Conservation (phyloP, 2,797 vertebrate species). For the Orientallactaga sibirica region DNA sequence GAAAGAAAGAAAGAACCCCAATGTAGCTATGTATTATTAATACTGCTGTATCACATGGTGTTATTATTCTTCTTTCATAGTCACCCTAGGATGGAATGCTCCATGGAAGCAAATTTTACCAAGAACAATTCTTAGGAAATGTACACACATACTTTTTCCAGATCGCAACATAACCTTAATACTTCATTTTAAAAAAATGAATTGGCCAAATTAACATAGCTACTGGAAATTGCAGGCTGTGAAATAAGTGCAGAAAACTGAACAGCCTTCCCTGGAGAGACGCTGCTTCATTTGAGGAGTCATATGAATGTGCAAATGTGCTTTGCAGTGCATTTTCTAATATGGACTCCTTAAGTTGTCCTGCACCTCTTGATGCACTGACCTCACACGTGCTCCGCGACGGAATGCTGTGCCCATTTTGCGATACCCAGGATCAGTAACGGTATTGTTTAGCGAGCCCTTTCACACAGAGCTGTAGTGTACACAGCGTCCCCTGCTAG, state of each 20-base stretch:
- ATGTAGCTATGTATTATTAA: conserved; percentile 19
- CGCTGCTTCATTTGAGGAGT: neutral
- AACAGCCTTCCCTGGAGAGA: neutral
- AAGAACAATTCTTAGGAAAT: neutral
- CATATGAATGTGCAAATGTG: neutral
- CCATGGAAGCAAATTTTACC: neutral
- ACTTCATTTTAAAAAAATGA: neutral
- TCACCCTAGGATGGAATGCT: neutral
- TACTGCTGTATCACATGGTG: neutral
- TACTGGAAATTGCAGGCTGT: neutral
- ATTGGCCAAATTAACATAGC: neutral
- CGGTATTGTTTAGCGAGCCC: neutral
- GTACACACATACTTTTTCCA: neutral
- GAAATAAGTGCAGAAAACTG: neutral
- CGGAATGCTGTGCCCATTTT: neutral
- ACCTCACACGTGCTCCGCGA: neutral
- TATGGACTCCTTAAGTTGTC: neutral
- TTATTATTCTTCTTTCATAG: conserved; percentile 4
- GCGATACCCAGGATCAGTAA: fast-evolving
- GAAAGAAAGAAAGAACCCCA: conserved; percentile 18
- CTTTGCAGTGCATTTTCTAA: neutral
- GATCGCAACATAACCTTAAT: conserved; percentile 1
- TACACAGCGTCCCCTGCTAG: neutral
- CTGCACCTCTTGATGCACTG: neutral
- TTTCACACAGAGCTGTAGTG: neutral